Base-by-base conservation (phyloP, 2,888 invertebrate species). In the Trichacis sp. region DNA sequence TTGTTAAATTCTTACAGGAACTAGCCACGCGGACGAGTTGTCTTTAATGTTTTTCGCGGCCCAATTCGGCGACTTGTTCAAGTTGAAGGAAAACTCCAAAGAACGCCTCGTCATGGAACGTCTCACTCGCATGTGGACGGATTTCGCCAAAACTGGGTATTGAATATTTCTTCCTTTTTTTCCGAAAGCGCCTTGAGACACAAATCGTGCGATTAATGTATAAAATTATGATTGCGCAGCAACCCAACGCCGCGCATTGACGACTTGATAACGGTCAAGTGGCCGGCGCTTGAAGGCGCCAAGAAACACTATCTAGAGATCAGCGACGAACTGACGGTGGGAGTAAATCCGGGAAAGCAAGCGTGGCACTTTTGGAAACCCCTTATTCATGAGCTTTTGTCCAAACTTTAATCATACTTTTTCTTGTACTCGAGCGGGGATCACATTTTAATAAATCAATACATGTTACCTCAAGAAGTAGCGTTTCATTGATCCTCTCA, bases 1-100 rank as follows among this genome's bases (percentile, higher is more conserved):
- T n/a, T n/a, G n/a, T n/a, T n/a, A n/a, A n/a, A n/a, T n/a, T n/a
- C n/a, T 24, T 8, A 24, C 82, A 68, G 91, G 90, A 1, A 87
- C 88, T 0, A 87, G 87, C 33, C 91, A 91, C 73, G 87, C 85
- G 0, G 91, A 91, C 68, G 91, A 91, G 0, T 79, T 88, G 0
- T 87, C 87, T 9, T 90, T 90, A 69, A 61, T 90, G 1, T 86
- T 90, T 20, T 88, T 86, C 20, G 1, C 56, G 1, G 49, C 59
- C 58, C 78, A 11, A 76, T 61, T 64, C 1, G 33, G 46, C 15
- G 56, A 70, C 24, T 20, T 17, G 17, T 20, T 57, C 6, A 50
- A 65, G 20, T 48, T 69, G 12, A 9, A 67, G 9, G 36, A 70
- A 14, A 70, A 73, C 15, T 70, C 79, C 0, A 73, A 70, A 14